Conservation (phyloP, 2,113 vertebrate genomes). For the Hyla sarda region DNA sequence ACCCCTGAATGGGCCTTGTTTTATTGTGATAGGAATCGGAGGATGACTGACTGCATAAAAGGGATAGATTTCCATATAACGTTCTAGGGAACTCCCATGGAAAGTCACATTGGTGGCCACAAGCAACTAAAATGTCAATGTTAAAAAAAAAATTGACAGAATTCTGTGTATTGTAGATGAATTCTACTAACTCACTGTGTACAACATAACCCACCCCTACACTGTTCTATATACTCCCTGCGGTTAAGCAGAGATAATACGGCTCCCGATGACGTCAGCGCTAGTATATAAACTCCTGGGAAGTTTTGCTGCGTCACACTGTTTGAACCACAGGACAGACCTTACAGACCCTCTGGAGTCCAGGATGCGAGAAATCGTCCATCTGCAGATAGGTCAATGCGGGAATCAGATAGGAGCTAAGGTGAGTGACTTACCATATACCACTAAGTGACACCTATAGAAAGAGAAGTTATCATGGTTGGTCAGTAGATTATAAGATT, state of each 20-base stretch:
- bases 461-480: not conserved
- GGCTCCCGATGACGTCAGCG: not conserved
- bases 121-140: not conserved
- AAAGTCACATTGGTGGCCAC: too few relatives aligned
- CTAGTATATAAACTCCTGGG: not conserved
- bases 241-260: conserved; percentile 35
- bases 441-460: not conserved
- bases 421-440: conserved; percentile 70
- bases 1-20: too few relatives aligned
- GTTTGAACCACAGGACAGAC: not conserved
- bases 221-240: not conserved
- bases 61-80: too few relatives aligned
- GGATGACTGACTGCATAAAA: too few relatives aligned
- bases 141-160: not conserved
- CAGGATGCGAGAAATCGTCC: conserved; percentile 95
- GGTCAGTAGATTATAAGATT: too few relatives aligned
- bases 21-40: too few relatives aligned
- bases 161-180: not conserved
- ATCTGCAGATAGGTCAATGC: conserved; percentile 97
- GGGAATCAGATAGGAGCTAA: conserved; percentile 97
- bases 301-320: conserved; percentile 10
- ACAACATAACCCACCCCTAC: not conserved
- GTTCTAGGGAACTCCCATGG: too few relatives aligned
- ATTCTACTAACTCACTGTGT: not conserved
- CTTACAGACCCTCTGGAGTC: not conserved